A percentile compares a stretch with the other conserved stretches of the same genome.
These are phyloP conservation scores for Mesochorus sp. DNA, from an alignment of 2,888 invertebrate genomes.

Conservation along the genomic window DNA sequence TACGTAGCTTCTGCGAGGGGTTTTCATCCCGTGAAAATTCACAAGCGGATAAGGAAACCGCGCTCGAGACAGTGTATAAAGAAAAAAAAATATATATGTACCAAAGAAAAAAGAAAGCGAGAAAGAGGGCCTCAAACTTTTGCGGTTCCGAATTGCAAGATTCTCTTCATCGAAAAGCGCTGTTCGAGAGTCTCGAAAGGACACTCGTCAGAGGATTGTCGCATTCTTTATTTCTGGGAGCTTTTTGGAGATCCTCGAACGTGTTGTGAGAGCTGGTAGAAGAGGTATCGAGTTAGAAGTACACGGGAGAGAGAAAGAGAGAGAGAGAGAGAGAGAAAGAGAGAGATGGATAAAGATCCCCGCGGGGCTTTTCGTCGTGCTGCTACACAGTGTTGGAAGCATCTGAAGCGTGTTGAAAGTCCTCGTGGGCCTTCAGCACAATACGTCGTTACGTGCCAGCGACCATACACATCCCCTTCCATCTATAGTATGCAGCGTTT, in stretches of 20 bases:
- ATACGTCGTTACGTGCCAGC: slow-evolving; percentile 77
- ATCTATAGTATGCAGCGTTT: slow-evolving; percentile 34
- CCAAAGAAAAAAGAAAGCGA: slow-evolving; percentile 40
- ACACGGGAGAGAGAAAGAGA: neutral
- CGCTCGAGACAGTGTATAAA: slow-evolving; percentile 46
- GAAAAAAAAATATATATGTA: slow-evolving; percentile 24
- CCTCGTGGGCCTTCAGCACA: slow-evolving; percentile 75
- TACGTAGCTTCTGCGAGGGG: slow-evolving; percentile 44
- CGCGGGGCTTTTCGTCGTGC: slow-evolving; percentile 47
- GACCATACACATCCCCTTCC: slow-evolving; percentile 47
- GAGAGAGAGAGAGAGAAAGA: neutral
- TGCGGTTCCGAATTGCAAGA: slow-evolving; percentile 17
- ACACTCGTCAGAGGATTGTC: slow-evolving; percentile 45
- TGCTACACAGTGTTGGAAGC: slow-evolving; percentile 41
- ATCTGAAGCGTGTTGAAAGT: slow-evolving; percentile 67
- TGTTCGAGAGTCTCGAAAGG: slow-evolving; percentile 45
- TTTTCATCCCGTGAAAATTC: slow-evolving; percentile 49
- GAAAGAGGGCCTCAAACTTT: slow-evolving; percentile 26
- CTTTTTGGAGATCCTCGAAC: slow-evolving; percentile 11
- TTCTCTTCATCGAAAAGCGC: slow-evolving; percentile 31
- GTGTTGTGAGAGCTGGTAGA: slow-evolving; percentile 13
- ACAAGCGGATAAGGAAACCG: slow-evolving; percentile 61
- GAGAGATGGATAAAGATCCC: slow-evolving; percentile 36
- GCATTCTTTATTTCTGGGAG: neutral
- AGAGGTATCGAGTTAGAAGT: slow-evolving; percentile 9